Conservation (phyloP, 2,888 invertebrate genomes). For the Lasioglossum malachurum region DNA sequence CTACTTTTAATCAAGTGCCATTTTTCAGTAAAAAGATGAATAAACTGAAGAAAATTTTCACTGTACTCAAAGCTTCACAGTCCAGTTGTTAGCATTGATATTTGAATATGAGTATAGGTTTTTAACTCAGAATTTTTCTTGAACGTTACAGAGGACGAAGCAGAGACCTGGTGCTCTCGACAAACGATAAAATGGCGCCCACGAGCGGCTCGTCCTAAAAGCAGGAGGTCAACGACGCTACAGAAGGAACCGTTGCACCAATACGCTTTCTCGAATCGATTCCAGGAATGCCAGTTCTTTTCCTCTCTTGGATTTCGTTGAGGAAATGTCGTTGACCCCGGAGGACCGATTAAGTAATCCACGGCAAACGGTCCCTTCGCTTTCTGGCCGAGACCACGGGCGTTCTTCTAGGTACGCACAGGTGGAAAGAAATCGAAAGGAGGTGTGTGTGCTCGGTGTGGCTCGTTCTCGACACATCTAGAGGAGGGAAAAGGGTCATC, state of each 20-base stretch:
- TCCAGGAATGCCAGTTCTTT: constrained; percentile 42
- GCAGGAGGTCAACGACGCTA: constrained; percentile 44
- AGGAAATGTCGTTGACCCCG: constrained; percentile 47
- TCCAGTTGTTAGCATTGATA: neutral
- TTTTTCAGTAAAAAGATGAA: neutral
- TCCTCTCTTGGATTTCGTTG: constrained; percentile 16
- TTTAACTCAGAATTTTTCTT: neutral
- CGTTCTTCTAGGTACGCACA: constrained; percentile 32
- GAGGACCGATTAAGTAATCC: constrained; percentile 48
- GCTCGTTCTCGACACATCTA: constrained; percentile 33
- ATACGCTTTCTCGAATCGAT: constrained; percentile 54
- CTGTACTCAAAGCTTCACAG: neutral
- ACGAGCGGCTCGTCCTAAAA: constrained; percentile 9
- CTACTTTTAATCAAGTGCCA: neutral
- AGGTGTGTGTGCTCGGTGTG: constrained; percentile 38
- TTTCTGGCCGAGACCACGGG: constrained; percentile 11
- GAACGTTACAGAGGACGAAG: too few species aligned
- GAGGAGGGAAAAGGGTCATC: constrained; percentile 61
- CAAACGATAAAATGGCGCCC: neutral
- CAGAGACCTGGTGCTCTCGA: too few species aligned
- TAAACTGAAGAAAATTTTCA: neutral
- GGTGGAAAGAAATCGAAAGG: constrained; percentile 67
- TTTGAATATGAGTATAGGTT: neutral
- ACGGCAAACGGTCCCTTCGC: neutral
- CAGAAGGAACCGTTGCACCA: constrained; percentile 59